Percentiles rank a stretch among this genome's conserved stretches.
phyloP scores from a whole-genome alignment of 2,888 invertebrate species.

The Schrankia costaestrigalis region DNA sequence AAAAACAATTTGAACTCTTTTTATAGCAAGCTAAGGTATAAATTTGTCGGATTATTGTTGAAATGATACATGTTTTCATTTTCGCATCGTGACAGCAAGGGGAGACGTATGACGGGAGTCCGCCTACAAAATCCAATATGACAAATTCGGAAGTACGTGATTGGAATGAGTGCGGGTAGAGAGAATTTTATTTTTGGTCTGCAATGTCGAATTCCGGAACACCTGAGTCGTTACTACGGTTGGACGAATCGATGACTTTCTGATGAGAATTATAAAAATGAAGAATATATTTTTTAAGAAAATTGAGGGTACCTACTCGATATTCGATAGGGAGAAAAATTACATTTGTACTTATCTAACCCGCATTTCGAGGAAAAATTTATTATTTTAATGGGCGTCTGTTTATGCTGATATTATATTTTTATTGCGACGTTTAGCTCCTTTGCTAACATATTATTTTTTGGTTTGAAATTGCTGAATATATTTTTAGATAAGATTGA shows the following conservation, averaged over 20 bases:
- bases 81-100: slow-evolving; percentile 70
- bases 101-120: slow-evolving; percentile 68
- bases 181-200: slow-evolving; percentile 65
- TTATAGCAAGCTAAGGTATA: slow-evolving; percentile 34
- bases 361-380: too few species aligned
- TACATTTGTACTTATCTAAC: too few species aligned
- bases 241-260: slow-evolving; percentile 47
- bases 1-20: slow-evolving; percentile 31
- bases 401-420: too few species aligned
- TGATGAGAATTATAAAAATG: slow-evolving; percentile 41
- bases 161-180: slow-evolving; percentile 68
- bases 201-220: slow-evolving; percentile 41
- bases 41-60: slow-evolving; percentile 27
- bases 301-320: slow-evolving; percentile 16
- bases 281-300: slow-evolving; percentile 25
- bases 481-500: too few species aligned
- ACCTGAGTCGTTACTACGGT: slow-evolving; percentile 48
- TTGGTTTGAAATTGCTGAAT: too few species aligned
- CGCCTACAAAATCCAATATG: slow-evolving; percentile 78
- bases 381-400: too few species aligned
- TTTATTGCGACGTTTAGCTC: too few species aligned
- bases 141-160: slow-evolving; percentile 79
- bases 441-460: too few species aligned
- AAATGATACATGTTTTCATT: slow-evolving; percentile 76
- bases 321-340: slow-evolving; percentile 9